Evolutionary conservation across 2,113 vertebrate genomes (phyloP).

Genomic region (Syngnathus typhle): DNA sequence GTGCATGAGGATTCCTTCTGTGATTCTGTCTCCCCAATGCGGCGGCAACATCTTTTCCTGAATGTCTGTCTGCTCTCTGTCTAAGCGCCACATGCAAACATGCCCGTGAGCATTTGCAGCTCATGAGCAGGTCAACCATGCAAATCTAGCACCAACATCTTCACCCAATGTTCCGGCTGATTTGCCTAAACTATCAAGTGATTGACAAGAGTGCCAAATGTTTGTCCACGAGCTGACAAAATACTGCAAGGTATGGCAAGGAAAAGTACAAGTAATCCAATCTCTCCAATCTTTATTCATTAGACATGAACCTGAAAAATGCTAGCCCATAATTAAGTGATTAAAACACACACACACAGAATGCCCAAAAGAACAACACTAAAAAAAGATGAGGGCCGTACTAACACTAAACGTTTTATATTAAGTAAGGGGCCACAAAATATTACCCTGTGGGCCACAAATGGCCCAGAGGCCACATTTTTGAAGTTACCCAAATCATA

Average conservation of each 20-base stretch:
- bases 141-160: conserved; percentile 35
- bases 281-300: too few species aligned
- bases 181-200: conserved; percentile 19
- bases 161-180: conserved; percentile 18
- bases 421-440: too few species aligned
- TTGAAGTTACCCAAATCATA: too few species aligned
- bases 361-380: too few species aligned
- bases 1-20: background rate
- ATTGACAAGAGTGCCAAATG: background rate
- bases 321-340: too few species aligned
- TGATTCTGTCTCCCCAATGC: background rate
- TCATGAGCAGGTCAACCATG: conserved; percentile 24
- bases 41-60: background rate
- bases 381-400: too few species aligned
- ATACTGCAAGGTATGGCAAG: background rate
- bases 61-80: background rate
- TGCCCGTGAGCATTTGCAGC: conserved; percentile 6
- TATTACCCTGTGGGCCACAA: too few species aligned
- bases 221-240: background rate
- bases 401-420: too few species aligned
- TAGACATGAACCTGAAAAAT: too few species aligned
- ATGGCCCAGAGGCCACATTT: too few species aligned
- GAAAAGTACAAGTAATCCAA: background rate
- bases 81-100: conserved; percentile 35
- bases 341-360: too few species aligned